Evolutionary conservation across 2,113 vertebrate genomes (phyloP).

Genomic region (Labrus mixtus): DNA sequence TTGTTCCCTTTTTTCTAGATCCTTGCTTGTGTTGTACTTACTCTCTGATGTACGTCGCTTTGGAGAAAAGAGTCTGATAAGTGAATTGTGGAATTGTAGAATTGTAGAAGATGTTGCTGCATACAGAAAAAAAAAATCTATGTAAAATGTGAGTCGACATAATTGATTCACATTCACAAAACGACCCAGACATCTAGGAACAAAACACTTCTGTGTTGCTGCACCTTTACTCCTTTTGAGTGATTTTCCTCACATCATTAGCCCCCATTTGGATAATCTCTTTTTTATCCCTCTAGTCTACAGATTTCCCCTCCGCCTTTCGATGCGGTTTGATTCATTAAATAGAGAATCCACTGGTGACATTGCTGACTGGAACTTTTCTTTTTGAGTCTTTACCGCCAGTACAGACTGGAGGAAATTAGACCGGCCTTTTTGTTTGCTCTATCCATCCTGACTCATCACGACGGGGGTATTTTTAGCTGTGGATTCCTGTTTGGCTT

Average conservation of each 20-base stretch:
- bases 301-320: not conserved
- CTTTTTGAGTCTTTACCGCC: conserved; percentile 39
- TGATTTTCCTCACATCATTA: conserved; percentile 55
- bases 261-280: conserved; percentile 58
- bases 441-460: conserved; percentile 77
- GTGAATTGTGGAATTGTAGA: too few species aligned
- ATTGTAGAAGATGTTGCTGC: too few species aligned
- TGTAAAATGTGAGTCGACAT: not conserved
- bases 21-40: too few species aligned
- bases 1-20: too few species aligned
- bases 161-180: not conserved
- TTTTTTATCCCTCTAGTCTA: conserved; percentile 41
- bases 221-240: conserved; percentile 37
- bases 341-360: conserved; percentile 44
- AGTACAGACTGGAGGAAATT: conserved; percentile 54
- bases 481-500: conserved; percentile 69
- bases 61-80: too few species aligned
- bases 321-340: conserved; percentile 39
- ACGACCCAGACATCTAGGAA: conserved; percentile 24
- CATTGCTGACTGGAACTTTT: conserved; percentile 27
- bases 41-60: too few species aligned
- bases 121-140: too few species aligned
- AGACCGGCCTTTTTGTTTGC: conserved; percentile 65
- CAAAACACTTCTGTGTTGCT: conserved; percentile 21
- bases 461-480: conserved; percentile 77